Evolutionary conservation across 2,888 invertebrate species (phyloP).

Genomic region (Dermolepida albohirtum): DNA sequence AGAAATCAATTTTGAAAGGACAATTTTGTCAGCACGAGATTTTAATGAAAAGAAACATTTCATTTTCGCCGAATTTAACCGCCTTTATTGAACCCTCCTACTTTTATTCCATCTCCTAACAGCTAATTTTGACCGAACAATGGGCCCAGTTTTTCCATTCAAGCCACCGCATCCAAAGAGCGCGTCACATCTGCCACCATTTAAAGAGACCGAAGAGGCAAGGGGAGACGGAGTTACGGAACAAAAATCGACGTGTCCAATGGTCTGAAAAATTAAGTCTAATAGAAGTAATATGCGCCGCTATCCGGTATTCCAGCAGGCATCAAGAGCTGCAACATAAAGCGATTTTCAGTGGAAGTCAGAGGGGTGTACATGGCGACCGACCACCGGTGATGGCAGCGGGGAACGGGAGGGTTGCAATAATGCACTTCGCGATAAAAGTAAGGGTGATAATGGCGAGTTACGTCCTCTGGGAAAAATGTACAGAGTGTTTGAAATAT

Average conservation of each 20-base stretch:
- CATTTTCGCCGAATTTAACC: neutral
- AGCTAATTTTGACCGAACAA: constrained; percentile 24
- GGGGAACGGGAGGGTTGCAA: too few relatives aligned
- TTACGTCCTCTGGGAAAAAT: too few relatives aligned
- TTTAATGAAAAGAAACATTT: neutral
- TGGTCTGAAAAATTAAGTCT: constrained; percentile 25
- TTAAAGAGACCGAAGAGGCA: neutral
- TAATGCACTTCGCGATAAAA: too few relatives aligned
- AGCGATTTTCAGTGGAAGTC: too few relatives aligned
- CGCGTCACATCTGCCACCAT: constrained; percentile 17
- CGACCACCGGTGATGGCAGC: too few relatives aligned
- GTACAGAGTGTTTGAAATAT: too few relatives aligned
- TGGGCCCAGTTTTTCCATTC: neutral
- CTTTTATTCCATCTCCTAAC: constrained; percentile 9
- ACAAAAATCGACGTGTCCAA: constrained; percentile 18
- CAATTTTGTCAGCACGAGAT: neutral
- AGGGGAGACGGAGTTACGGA: neutral
- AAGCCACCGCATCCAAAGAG: neutral
- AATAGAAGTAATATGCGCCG: constrained; percentile 3
- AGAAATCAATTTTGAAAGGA: neutral
- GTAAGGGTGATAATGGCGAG: too few relatives aligned
- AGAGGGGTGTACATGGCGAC: too few relatives aligned
- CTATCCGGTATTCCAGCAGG: too few relatives aligned
- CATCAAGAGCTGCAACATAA: too few relatives aligned
- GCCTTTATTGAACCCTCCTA: neutral